phyloP scores from a whole-genome alignment of 2,888 invertebrate genomes.

The Drosophila demipolita region DNA sequence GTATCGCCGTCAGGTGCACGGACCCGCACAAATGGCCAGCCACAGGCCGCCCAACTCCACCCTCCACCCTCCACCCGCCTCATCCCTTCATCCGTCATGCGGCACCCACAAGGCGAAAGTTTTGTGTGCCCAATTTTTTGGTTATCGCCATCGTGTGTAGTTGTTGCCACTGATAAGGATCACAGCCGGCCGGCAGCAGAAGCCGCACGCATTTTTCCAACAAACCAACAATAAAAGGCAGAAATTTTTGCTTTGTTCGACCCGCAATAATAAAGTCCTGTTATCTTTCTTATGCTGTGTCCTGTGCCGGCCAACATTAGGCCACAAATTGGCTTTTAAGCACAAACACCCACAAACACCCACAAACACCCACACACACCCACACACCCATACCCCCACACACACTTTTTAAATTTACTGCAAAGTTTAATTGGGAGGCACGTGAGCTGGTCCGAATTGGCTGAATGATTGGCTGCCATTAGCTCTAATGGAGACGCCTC shows the following conservation, averaged over 20 bases:
- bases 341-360: neutral
- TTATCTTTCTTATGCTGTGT: slow-evolving; percentile 1
- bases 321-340: slow-evolving; percentile 36
- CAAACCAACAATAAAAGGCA: slow-evolving; percentile 21
- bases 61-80: neutral
- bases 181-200: slow-evolving; percentile 25
- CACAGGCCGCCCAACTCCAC: neutral
- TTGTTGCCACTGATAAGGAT: slow-evolving; percentile 51
- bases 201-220: slow-evolving; percentile 25
- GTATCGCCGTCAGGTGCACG: slow-evolving; percentile 46
- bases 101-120: slow-evolving; percentile 36
- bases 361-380: neutral
- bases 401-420: slow-evolving; percentile 19
- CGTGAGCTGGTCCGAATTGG: slow-evolving; percentile 36
- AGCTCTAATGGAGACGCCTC: slow-evolving; percentile 20
- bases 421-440: slow-evolving; percentile 43
- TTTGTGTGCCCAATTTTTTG: slow-evolving; percentile 62
- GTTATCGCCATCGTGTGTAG: slow-evolving; percentile 59
- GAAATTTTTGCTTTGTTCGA: slow-evolving; percentile 34
- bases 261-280: slow-evolving; percentile 18
- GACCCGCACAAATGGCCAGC: slow-evolving; percentile 72
- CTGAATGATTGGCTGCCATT: slow-evolving; percentile 14
- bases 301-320: slow-evolving; percentile 30
- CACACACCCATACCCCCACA: neutral
- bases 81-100: neutral